phyloP scores from a whole-genome alignment of 2,113 vertebrate genomes.

The Aspidoscelis tigris region DNA sequence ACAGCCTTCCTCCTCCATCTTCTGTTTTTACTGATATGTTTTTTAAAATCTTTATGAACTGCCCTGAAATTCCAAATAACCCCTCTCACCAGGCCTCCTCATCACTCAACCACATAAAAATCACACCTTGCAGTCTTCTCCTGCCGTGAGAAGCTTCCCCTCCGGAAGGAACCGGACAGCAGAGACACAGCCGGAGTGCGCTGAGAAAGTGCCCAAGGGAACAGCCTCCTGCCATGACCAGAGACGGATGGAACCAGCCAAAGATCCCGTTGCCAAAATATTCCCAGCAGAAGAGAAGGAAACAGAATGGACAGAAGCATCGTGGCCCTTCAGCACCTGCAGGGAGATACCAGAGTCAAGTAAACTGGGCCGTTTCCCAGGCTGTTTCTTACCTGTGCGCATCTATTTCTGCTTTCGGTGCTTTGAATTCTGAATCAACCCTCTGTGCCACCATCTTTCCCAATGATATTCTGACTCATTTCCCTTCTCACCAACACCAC shows the following conservation, averaged over 20 bases:
- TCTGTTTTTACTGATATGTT: too few species aligned
- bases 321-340: slow-evolving; percentile 79
- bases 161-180: slow-evolving; percentile 74
- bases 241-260: slow-evolving; percentile 81
- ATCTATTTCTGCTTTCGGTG: neutral
- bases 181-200: slow-evolving; percentile 77
- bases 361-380: neutral
- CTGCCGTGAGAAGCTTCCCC: slow-evolving; percentile 78
- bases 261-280: slow-evolving; percentile 78
- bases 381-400: neutral
- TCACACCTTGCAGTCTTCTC: slow-evolving; percentile 81
- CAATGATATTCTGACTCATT: neutral
- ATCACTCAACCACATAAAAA: neutral
- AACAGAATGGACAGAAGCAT: slow-evolving; percentile 77
- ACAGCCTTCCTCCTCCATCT: too few species aligned
- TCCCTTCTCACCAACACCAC: slow-evolving; percentile 49
- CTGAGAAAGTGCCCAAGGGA: slow-evolving; percentile 79
- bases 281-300: slow-evolving; percentile 77
- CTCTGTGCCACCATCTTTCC: neutral
- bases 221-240: slow-evolving; percentile 81
- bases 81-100: too few species aligned
- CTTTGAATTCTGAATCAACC: neutral
- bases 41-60: neutral
- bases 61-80: too few species aligned
- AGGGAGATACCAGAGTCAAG: neutral